phyloP scores from a whole-genome alignment of 1,140 invertebrate species.

The Marisa cornuarietis region DNA sequence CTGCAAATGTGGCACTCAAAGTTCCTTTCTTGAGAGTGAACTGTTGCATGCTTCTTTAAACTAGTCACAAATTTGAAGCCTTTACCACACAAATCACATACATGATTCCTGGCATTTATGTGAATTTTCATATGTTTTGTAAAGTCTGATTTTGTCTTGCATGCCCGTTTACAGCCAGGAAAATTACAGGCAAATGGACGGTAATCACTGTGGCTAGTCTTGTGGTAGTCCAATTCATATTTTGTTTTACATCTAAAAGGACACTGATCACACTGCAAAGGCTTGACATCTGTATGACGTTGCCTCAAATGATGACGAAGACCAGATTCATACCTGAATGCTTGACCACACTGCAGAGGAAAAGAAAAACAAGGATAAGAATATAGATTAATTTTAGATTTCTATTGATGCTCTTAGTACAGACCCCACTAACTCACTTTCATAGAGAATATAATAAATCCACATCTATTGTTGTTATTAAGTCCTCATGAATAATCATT shows the following conservation, averaged over 20 bases:
- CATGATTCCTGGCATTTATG: background rate
- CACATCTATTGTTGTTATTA: background rate
- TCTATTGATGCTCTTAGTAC: too few species aligned
- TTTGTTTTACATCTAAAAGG: conserved; percentile 11
- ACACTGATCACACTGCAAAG: conserved; percentile 13
- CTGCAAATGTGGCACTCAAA: conserved; percentile 17
- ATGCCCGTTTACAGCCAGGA: conserved; percentile 11
- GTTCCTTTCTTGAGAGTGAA: conserved; percentile 15
- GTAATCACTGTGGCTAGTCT: conserved; percentile 7
- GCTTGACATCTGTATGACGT: conserved; percentile 6
- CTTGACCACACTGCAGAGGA: conserved; percentile 7
- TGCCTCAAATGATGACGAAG: conserved; percentile 4
- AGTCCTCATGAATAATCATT: too few species aligned
- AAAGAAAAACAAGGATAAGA: background rate
- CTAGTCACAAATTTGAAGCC: background rate
- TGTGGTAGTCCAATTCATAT: conserved; percentile 12
- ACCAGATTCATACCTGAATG: conserved; percentile 10
- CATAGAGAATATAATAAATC: background rate
- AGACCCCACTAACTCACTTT: background rate
- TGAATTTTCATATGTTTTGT: conserved; percentile 15
- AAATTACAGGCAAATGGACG: conserved; percentile 3
- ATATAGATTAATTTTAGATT: background rate
- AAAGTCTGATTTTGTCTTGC: conserved; percentile 24
- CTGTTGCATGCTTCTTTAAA: conserved; percentile 10
- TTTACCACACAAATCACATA: conserved; percentile 16